These are phyloP conservation scores for Bolinopsis microptera DNA, from an alignment of 37 sponge, comb jelly and placozoan genomes.

Conservation along the genomic window DNA sequence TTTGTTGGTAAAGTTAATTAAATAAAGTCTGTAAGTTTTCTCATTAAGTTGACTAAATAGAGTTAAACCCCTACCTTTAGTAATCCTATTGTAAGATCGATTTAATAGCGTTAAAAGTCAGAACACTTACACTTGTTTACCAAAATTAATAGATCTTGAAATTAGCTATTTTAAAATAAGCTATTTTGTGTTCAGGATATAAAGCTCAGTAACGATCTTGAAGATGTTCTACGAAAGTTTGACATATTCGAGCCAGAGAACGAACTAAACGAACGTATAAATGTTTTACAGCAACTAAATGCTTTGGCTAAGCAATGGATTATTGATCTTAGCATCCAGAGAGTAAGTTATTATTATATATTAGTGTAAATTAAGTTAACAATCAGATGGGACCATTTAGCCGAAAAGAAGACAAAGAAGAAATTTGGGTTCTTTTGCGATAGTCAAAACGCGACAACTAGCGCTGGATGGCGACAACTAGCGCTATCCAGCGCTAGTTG, in stretches of 20 bases:
- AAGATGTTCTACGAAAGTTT: constrained; percentile 69
- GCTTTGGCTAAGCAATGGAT: constrained; percentile 86
- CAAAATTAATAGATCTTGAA: too few relatives aligned
- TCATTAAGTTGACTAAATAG: background rate
- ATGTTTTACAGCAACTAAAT: constrained; percentile 81
- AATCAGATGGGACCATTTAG: too few relatives aligned
- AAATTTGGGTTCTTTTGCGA: too few relatives aligned
- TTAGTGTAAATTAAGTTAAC: background rate
- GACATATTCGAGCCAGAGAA: constrained; percentile 86
- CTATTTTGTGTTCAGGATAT: too few relatives aligned
- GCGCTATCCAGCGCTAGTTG: too few relatives aligned
- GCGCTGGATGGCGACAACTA: too few relatives aligned
- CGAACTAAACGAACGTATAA: constrained; percentile 78
- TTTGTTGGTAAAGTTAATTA: background rate
- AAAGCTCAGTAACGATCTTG: constrained; percentile 74
- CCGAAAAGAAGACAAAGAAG: too few relatives aligned
- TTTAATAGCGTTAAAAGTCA: too few relatives aligned
- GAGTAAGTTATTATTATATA: constrained; percentile 67
- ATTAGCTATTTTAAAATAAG: too few relatives aligned
- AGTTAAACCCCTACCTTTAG: background rate
- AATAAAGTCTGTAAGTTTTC: background rate
- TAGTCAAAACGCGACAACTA: too few relatives aligned
- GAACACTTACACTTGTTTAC: too few relatives aligned
- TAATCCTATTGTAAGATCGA: too few relatives aligned
- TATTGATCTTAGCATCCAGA: constrained; percentile 74